Base-by-base conservation (phyloP, 1,140 invertebrate species). In the Daktulosphaira vitifoliae region DNA sequence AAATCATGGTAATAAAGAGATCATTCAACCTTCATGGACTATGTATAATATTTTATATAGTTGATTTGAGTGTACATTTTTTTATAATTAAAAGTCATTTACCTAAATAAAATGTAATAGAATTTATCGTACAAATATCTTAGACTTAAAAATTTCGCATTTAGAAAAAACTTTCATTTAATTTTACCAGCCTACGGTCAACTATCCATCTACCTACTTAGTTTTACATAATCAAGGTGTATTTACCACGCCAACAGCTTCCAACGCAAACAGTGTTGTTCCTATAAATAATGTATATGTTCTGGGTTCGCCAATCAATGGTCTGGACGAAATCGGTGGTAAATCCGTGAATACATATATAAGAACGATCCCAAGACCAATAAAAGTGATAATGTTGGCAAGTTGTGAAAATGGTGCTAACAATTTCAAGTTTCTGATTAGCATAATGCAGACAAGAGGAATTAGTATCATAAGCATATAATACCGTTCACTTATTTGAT, bases 161-260 rank as follows among this genome's bases (percentile, higher is more conserved):
- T n/a, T n/a, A n/a, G n/a, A n/a, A n/a, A n/a, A n/a, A n/a, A n/a
- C n/a, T n/a, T n/a, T n/a, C n/a, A n/a, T n/a, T n/a, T n/a, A n/a
- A n/a, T n/a, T n/a, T n/a, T n/a, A n/a, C n/a, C n/a, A n/a, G n/a
- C n/a, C n/a, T n/a, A n/a, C n/a, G n/a, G n/a, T n/a, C n/a, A n/a
- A n/a, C n/a, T n/a, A n/a, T n/a, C n/a, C n/a, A n/a, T n/a, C n/a
- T n/a, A n/a, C n/a, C n/a, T n/a, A n/a, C n/a, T n/a, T n/a, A n/a
- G n/a, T n/a, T n/a, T n/a, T n/a, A n/a, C n/a, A n/a, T n/a, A n/a
- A n/a, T n/a, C n/a, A n/a, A 8, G 44, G 3, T 62, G 11, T 37
- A 82, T 83, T 79, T 72, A 90, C 87, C 74, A 90, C 85, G 26
- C 88, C 88, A 33, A 95, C 91, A 15, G 91, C 91, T 74, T 94